Evolutionary conservation across 2,113 vertebrate genomes (phyloP).

Genomic region (Upupa epops): DNA sequence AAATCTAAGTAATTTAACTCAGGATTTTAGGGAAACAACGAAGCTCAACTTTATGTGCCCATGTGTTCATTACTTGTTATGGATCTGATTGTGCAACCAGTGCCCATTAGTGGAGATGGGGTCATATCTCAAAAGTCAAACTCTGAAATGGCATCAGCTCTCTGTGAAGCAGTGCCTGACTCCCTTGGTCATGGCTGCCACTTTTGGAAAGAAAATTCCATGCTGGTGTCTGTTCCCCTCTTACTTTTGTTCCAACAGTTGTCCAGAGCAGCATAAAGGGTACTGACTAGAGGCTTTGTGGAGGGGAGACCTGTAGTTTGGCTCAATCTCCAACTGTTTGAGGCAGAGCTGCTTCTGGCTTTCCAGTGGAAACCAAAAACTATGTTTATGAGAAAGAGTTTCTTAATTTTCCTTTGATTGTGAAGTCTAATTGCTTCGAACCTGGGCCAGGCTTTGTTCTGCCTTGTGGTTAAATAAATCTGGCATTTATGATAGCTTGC

Average conservation of each 20-base stretch:
- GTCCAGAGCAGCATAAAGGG: not conserved
- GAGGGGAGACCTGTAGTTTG: not conserved
- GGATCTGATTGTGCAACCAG: not conserved
- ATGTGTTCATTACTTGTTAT: not conserved
- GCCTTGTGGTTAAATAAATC: not conserved
- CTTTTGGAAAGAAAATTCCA: not conserved
- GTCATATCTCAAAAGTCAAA: not conserved
- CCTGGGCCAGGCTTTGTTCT: not conserved
- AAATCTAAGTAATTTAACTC: not conserved
- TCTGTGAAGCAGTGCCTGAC: not conserved
- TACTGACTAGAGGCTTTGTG: too few relatives aligned
- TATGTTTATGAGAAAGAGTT: not conserved
- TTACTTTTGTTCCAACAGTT: not conserved
- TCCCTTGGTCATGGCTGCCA: not conserved
- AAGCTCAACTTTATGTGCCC: not conserved
- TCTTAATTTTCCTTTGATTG: conserved; percentile 10
- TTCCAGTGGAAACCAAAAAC: conserved; percentile 12
- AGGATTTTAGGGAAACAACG: not conserved
- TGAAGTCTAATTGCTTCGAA: not conserved
- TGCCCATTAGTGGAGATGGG: not conserved
- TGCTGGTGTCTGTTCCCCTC: not conserved
- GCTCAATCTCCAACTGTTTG: not conserved
- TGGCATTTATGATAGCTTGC: not conserved
- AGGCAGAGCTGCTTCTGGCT: not conserved
- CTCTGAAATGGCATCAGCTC: not conserved